Conservation (phyloP, 2,113 vertebrate genomes). For the Sceloporus undulatus region DNA sequence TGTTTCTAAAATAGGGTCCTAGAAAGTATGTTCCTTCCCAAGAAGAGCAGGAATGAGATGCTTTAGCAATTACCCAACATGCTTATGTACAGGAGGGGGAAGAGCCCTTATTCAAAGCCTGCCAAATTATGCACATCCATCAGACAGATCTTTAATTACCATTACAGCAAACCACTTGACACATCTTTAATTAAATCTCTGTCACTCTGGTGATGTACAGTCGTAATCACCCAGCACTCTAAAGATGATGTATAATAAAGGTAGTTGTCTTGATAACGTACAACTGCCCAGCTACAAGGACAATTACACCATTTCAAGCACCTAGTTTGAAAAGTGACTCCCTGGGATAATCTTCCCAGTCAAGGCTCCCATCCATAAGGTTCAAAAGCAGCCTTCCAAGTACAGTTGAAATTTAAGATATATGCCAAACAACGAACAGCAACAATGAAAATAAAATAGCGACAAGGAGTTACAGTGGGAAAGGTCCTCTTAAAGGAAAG, state of each 20-base stretch:
- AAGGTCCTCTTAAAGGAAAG: too few species aligned
- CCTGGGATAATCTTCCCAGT: not conserved
- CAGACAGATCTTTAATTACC: conserved; percentile 43
- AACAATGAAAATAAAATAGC: not conserved
- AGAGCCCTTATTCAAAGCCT: conserved; percentile 22
- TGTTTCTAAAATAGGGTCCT: not conserved
- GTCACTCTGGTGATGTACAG: conserved; percentile 29
- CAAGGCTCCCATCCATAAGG: not conserved
- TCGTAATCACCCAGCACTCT: conserved; percentile 31
- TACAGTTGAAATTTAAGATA: not conserved
- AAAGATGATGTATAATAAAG: conserved; percentile 27
- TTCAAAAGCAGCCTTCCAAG: not conserved
- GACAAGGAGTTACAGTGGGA: too few species aligned
- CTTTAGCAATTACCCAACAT: conserved; percentile 10
- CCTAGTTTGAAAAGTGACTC: not conserved
- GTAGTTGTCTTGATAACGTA: conserved; percentile 26
- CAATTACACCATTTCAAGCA: not conserved
- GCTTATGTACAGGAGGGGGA: not conserved
- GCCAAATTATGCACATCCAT: conserved; percentile 39
- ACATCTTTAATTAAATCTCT: conserved; percentile 47
- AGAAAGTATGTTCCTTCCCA: not conserved
- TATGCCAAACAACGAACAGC: not conserved
- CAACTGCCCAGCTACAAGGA: not conserved
- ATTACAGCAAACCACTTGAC: conserved; percentile 37
- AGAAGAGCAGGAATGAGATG: conserved; percentile 6